Evolutionary conservation across 2,797 vertebrate genomes (phyloP).

Genomic region (Taenioides sp.): DNA sequence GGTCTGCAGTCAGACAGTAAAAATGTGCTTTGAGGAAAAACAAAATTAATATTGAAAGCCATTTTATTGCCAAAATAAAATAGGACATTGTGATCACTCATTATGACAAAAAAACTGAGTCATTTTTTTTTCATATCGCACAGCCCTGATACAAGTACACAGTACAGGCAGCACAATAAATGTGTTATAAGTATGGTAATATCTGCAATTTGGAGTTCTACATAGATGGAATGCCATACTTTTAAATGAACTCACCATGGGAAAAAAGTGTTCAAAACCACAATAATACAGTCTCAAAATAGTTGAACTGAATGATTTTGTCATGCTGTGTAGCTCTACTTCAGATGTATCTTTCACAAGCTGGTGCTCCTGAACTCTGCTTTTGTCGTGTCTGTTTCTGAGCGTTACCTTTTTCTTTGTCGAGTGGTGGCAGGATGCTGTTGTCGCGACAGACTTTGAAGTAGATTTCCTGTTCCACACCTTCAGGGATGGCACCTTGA

Average conservation of each 20-base stretch:
- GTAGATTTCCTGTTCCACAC: slow-evolving; percentile 98
- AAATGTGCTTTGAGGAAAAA: no score
- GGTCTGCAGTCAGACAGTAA: no score
- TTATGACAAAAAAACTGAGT: no score
- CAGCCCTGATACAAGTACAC: background rate
- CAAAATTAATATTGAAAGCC: no score
- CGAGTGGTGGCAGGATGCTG: slow-evolving; percentile 96
- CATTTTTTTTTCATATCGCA: no score
- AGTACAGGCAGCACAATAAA: background rate
- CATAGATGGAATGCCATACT: background rate
- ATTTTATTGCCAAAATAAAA: no score
- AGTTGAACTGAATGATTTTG: background rate
- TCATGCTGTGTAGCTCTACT: background rate
- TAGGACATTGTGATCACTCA: no score
- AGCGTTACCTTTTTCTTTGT: slow-evolving; percentile 95
- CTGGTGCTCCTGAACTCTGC: background rate
- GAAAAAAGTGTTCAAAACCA: background rate
- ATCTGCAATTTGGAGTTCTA: background rate
- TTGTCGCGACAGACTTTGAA: slow-evolving; percentile 99
- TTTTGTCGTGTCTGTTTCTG: background rate
- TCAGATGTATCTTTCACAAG: background rate
- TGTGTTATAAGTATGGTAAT: no score
- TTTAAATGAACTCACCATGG: background rate
- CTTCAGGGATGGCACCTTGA: slow-evolving; percentile 95
- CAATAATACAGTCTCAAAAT: background rate